phyloP scores from a whole-genome alignment of 2,888 invertebrate species.

The Drosophila parthenogenetica region DNA sequence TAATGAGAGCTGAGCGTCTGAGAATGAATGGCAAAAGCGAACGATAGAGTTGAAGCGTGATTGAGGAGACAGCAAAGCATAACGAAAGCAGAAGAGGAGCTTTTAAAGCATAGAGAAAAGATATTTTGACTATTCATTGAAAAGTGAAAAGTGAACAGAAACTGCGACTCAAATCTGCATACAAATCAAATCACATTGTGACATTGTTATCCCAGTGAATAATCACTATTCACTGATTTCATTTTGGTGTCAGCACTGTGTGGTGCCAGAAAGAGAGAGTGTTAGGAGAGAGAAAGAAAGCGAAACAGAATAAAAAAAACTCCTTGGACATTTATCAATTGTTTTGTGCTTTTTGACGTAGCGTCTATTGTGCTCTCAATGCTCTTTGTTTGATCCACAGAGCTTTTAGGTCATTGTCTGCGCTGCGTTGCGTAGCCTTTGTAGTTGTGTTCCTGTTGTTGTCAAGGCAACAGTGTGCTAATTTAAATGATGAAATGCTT shows the following conservation, averaged over 20 bases:
- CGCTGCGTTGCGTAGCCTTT: constrained; percentile 49
- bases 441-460: constrained; percentile 31
- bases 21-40: constrained; percentile 30
- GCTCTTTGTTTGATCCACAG: constrained; percentile 40
- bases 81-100: constrained; percentile 11
- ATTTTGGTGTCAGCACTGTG: constrained; percentile 41
- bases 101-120: background rate
- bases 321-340: constrained; percentile 62
- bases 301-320: constrained; percentile 3
- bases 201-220: constrained; percentile 61
- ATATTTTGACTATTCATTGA: background rate
- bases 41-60: constrained; percentile 28
- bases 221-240: constrained; percentile 67
- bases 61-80: constrained; percentile 26
- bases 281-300: constrained; percentile 8
- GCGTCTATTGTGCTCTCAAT: constrained; percentile 46
- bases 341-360: constrained; percentile 41
- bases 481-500: constrained; percentile 70
- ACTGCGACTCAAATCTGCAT: constrained; percentile 39
- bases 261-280: background rate
- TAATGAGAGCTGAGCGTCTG: constrained; percentile 63
- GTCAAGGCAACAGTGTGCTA: constrained; percentile 68
- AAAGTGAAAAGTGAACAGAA: constrained; percentile 11
- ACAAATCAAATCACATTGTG: constrained; percentile 62
- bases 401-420: constrained; percentile 59